A percentile compares a stretch with the other conserved stretches of the same genome.
Conservation (phyloP, 2,797 vertebrate species). For the Malacoctenus gilli region DNA sequence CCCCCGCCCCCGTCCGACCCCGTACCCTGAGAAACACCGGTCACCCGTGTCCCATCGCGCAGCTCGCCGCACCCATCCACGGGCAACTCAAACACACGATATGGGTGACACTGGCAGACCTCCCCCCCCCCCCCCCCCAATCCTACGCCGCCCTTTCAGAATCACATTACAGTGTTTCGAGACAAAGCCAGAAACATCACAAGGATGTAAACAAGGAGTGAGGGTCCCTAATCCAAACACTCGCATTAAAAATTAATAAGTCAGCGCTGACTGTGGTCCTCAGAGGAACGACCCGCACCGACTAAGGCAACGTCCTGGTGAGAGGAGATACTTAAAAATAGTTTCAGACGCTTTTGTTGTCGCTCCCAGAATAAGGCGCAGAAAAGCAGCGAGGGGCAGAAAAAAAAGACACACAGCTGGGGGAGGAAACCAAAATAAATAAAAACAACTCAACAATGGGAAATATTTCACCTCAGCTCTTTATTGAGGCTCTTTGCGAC, state of each 20-base stretch:
- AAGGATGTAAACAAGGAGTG: conserved; percentile 74
- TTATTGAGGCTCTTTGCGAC: conserved; percentile 78
- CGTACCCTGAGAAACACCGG: conserved; percentile 65
- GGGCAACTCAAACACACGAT: conserved; percentile 14
- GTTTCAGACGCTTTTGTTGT: conserved; percentile 60
- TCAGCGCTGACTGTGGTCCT: conserved; percentile 68
- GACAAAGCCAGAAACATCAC: conserved; percentile 71
- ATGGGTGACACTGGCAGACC: neutral
- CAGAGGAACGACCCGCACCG: conserved; percentile 59
- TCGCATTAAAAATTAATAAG: conserved; percentile 79
- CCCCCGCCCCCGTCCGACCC: conserved; percentile 14
- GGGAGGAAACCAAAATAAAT: neutral
- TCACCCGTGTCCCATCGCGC: conserved; percentile 59
- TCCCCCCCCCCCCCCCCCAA: neutral
- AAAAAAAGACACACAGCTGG: neutral
- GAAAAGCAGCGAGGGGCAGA: conserved; percentile 22
- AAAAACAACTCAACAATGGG: conserved; percentile 24
- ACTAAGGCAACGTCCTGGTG: conserved; percentile 54
- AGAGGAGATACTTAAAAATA: conserved; percentile 57
- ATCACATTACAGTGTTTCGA: conserved; percentile 54
- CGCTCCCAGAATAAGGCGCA: conserved; percentile 33
- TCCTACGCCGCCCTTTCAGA: neutral
- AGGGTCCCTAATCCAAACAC: conserved; percentile 72
- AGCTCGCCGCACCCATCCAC: conserved; percentile 46
- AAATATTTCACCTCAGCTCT: conserved; percentile 70